A percentile compares a stretch with the other conserved stretches of the same genome.
phyloP scores from a whole-genome alignment of 2,113 vertebrate species.

The Galeopterus variegatus region DNA sequence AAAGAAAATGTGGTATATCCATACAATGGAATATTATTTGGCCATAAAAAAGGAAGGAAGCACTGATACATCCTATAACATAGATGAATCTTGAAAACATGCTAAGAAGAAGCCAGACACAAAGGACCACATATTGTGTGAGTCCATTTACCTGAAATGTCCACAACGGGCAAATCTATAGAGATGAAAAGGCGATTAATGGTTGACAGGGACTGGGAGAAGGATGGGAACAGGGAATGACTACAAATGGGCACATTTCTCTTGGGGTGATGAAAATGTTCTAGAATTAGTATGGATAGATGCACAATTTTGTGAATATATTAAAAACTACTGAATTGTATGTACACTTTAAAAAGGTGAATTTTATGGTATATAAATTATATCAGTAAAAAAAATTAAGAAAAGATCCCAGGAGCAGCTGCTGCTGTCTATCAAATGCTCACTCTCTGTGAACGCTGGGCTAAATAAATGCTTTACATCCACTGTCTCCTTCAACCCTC shows the following conservation, averaged over 20 bases:
- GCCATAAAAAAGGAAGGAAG: background rate
- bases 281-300: background rate
- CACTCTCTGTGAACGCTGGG: background rate
- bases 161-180: rapidly evolving
- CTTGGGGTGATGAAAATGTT: background rate
- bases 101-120: background rate
- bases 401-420: background rate
- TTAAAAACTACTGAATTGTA: background rate
- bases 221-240: background rate
- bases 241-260: background rate
- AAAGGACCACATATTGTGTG: background rate
- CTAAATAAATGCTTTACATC: background rate
- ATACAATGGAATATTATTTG: background rate
- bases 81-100: background rate
- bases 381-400: background rate
- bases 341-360: background rate
- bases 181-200: rapidly evolving
- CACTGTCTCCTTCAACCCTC: background rate
- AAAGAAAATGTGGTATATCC: background rate
- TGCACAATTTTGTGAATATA: background rate
- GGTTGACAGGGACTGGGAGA: background rate
- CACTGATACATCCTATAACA: too few species aligned
- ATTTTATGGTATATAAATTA: background rate
- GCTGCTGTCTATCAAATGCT: background rate
- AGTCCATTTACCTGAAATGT: background rate